Conservation (phyloP, 2,113 vertebrate species). For the Narcine bancroftii region DNA sequence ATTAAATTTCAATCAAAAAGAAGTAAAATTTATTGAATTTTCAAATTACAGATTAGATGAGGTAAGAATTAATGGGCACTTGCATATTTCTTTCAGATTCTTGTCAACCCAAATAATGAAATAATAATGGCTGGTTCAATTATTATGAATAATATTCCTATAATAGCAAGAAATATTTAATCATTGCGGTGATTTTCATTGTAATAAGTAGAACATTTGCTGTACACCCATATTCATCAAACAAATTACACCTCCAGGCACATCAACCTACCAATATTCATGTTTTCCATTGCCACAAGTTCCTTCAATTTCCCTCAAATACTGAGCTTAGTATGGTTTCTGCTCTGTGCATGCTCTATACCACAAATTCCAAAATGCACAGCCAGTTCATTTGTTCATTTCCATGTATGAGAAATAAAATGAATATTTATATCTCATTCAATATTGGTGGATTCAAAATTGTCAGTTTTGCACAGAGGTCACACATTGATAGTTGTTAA, state of each 20-base stretch:
- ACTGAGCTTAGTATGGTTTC: not conserved
- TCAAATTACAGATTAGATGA: slow-evolving; percentile 28
- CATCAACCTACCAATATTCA: not conserved
- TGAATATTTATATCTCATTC: not conserved
- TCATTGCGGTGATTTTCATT: slow-evolving; percentile 1
- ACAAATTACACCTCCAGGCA: not conserved
- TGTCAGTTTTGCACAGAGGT: not conserved
- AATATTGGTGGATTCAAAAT: not conserved
- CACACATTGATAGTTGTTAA: not conserved
- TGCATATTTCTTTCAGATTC: not conserved
- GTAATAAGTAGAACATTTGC: slow-evolving; percentile 13
- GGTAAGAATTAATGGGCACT: slow-evolving; percentile 19
- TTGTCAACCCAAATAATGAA: slow-evolving; percentile 23
- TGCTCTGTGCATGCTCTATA: not conserved
- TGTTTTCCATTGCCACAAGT: not conserved
- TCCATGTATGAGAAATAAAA: not conserved
- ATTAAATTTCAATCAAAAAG: slow-evolving; percentile 36
- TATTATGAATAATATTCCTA: slow-evolving; percentile 28
- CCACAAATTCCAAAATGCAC: not conserved
- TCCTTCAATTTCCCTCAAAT: not conserved
- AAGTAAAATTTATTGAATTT: slow-evolving; percentile 32
- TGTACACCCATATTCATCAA: slow-evolving; percentile 18
- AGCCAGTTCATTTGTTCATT: not conserved
- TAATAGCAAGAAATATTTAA: slow-evolving; percentile 27
- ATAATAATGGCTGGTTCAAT: slow-evolving; percentile 32